Conservation (phyloP, 2,113 vertebrate species). For the Alectura lathami region DNA sequence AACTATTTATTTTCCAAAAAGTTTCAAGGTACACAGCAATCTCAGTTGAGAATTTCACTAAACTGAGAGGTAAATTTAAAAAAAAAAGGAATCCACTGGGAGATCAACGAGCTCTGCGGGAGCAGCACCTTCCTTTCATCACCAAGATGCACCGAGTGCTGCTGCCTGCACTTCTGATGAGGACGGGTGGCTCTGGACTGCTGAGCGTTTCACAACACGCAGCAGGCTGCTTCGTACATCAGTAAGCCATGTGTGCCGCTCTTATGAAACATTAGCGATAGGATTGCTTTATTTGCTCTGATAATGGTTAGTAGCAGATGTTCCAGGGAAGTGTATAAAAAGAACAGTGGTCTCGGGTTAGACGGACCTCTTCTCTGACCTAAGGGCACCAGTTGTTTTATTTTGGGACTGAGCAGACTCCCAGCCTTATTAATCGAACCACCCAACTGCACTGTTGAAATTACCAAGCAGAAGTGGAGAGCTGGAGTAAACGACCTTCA, state of each 20-base stretch:
- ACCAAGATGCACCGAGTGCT: neutral
- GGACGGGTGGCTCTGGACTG: neutral
- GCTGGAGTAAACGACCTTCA: neutral
- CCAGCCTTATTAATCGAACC: neutral
- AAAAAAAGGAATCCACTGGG: neutral
- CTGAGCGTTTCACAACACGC: neutral
- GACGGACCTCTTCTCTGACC: neutral
- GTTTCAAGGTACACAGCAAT: neutral
- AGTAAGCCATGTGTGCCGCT: neutral
- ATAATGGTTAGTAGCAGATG: neutral
- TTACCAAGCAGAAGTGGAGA: neutral
- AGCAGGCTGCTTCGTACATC: neutral
- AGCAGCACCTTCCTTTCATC: neutral
- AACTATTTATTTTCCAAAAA: neutral
- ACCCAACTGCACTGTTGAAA: neutral
- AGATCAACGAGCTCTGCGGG: neutral
- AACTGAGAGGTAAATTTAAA: neutral
- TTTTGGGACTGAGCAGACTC: neutral
- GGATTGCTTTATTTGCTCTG: neutral
- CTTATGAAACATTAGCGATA: neutral
- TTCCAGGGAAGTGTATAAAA: neutral
- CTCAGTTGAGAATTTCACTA: neutral
- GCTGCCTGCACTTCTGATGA: neutral
- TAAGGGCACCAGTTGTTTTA: neutral
- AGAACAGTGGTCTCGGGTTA: neutral